These are phyloP conservation scores for Drosophila punjabiensis DNA, from an alignment of 1,140 invertebrate species.

Conservation along the genomic window DNA sequence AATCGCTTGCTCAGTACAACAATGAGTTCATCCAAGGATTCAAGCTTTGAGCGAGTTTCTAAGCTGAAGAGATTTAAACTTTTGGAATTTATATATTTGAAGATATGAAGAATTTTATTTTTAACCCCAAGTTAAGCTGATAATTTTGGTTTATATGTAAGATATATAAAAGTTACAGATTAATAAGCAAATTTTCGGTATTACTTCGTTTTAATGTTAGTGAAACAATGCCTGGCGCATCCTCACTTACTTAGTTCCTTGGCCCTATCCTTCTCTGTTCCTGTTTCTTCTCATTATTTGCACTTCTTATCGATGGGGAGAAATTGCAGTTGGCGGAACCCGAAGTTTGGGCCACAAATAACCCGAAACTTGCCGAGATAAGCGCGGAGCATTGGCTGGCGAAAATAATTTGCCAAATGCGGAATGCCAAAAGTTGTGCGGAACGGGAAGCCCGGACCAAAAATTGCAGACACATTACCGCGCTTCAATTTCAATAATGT, in stretches of 20 bases:
- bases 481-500: conserved; percentile 77
- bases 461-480: conserved; percentile 50
- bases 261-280: background rate
- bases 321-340: conserved; percentile 27
- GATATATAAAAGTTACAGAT: background rate
- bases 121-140: background rate
- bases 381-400: conserved; percentile 52
- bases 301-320: conserved; percentile 42
- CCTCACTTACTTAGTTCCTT: background rate
- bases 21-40: conserved; percentile 17
- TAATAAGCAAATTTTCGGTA: background rate
- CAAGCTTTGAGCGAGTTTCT: background rate
- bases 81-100: background rate
- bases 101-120: background rate
- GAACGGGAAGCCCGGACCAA: conserved; percentile 37
- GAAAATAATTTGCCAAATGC: conserved; percentile 71
- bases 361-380: conserved; percentile 58
- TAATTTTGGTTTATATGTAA: background rate
- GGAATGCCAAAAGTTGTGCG: conserved; percentile 62
- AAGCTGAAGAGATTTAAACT: conserved; percentile 5
- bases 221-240: background rate
- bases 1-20: conserved; percentile 5
- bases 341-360: conserved; percentile 61
- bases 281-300: conserved; percentile 26
- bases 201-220: background rate